phyloP scores from a whole-genome alignment of 2,113 vertebrate species.

The Trochalopteron elliotii region DNA sequence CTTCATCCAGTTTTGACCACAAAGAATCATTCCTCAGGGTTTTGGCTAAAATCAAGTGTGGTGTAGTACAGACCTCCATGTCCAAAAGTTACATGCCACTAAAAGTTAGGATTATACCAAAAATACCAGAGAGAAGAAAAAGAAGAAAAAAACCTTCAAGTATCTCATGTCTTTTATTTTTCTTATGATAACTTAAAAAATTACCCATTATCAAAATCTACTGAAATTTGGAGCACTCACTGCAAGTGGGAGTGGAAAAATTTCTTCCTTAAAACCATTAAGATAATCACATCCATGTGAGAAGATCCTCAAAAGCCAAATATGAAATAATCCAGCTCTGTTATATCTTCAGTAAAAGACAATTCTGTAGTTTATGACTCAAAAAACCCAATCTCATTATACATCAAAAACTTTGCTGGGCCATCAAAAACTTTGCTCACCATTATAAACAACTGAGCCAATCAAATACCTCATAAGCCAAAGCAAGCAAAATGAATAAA shows the following conservation, averaged over 20 bases:
- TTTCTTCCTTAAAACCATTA: neutral
- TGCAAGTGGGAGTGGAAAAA: neutral
- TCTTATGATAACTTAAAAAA: neutral
- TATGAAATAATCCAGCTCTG: neutral
- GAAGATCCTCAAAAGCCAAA: neutral
- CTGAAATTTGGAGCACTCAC: neutral
- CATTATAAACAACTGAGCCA: neutral
- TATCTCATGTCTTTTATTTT: neutral
- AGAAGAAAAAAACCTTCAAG: neutral
- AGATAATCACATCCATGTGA: neutral
- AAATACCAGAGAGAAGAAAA: neutral
- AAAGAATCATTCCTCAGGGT: neutral
- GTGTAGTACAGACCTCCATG: neutral
- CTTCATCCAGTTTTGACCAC: neutral
- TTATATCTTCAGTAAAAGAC: neutral
- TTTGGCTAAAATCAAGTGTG: neutral
- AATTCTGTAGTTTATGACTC: neutral
- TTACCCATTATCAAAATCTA: neutral
- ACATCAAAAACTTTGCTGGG: neutral
- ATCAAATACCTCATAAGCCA: neutral
- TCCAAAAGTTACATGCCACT: neutral
- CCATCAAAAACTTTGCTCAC: neutral
- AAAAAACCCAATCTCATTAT: neutral
- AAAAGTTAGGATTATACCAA: neutral
- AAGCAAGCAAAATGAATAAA: neutral